Evolutionary conservation across 2,888 invertebrate species (phyloP), one percentile per base, ranked within the genome.

Genomic region (Rosalia funebris): DNA sequence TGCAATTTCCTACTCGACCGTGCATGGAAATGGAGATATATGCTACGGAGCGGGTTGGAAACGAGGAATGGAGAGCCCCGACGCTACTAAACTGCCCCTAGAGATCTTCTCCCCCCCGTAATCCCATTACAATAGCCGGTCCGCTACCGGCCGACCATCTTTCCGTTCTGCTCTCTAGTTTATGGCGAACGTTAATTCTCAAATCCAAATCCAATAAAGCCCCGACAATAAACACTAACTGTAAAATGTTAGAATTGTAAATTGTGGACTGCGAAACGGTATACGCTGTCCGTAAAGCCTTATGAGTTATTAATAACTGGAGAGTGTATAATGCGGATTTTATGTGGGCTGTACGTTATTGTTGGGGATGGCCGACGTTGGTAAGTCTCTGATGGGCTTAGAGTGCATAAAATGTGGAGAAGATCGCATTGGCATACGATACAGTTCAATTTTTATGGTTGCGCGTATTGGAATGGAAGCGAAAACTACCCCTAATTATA

Each of bases 21-120:
- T 25, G 3, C 9, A 57, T 61, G 65, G 65, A 65, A 68, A 68
- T 68, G 46, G 52, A 58, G 57, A 61, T 52, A 47, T 64, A 61
- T 58, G 54, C 32, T 25, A 44, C 9, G 19, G 44, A 53, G 11
- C 11, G 16, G 39, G 11, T 17, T 9, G 53, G n/a, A n/a, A n/a
- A n/a, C n/a, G n/a, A n/a, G n/a, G n/a, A n/a, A 52, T 52, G 41
- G 46, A 53, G 46, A 31, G 37, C 34, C 19, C 46, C 34, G 48
- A 39, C 32, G 45, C 34, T 37, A 39, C 48, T 53, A 57, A 60
- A 61, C 52, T 32, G 61, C 58, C 58, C 58, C 54, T 12, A 36
- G 58, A 56, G 58, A 59, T 56, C 57, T 55, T 52, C 50, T 50
- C n/a, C n/a, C n/a, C n/a, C 53, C 47, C 53, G 44, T 61, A 58